These are phyloP conservation scores for Vanessa atalanta DNA, from an alignment of 1,140 invertebrate species.

Conservation along the genomic window DNA sequence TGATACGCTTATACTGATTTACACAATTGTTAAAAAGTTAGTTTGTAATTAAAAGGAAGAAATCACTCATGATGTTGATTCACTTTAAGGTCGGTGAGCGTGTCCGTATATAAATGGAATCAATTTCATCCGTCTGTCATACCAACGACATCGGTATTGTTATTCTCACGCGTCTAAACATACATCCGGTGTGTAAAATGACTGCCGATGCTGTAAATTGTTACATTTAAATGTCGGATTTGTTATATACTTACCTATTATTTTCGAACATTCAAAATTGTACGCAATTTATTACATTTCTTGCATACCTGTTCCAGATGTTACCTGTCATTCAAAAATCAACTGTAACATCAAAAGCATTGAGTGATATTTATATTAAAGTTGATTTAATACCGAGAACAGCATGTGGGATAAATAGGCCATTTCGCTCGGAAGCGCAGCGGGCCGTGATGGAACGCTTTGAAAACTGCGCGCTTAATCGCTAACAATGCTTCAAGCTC, in stretches of 20 bases:
- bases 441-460: conserved; percentile 3
- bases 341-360: neutral
- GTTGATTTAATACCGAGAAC: neutral
- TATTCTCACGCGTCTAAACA: conserved; percentile 10
- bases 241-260: neutral
- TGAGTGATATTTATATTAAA: neutral
- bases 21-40: no score
- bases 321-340: neutral
- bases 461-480: conserved; percentile 8
- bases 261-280: conserved; percentile 5
- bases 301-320: neutral
- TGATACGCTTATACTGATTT: no score
- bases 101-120: neutral
- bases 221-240: neutral
- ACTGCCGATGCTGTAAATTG: neutral
- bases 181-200: neutral
- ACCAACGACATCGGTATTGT: neutral
- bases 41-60: no score
- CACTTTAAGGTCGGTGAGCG: neutral
- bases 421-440: conserved; percentile 14
- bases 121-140: neutral
- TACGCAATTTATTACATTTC: neutral
- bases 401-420: conserved; percentile 9
- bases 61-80: neutral
- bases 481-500: conserved; percentile 8